Conservation (phyloP, 2,797 vertebrate genomes). For the Fratercula arctica region DNA sequence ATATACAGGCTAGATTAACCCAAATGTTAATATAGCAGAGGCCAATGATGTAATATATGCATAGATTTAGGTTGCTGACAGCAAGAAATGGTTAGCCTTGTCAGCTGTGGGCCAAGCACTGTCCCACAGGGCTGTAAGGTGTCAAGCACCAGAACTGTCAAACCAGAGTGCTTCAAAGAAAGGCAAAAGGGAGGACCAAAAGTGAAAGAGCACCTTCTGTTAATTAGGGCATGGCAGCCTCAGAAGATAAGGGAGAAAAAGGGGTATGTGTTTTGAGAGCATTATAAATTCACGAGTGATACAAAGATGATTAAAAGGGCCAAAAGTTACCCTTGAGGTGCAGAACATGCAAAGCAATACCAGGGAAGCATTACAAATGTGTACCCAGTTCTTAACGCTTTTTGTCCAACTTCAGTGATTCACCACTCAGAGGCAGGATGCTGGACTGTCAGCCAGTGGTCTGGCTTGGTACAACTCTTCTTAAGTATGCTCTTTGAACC, state of each 20-base stretch:
- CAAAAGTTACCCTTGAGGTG: not conserved
- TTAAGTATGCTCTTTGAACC: not conserved
- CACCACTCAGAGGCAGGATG: not conserved
- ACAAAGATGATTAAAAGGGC: not conserved
- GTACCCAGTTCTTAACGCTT: not conserved
- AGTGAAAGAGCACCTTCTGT: not conserved
- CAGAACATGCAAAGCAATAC: not conserved
- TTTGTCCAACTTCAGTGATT: not conserved
- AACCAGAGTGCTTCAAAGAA: not conserved
- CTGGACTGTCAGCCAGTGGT: not conserved
- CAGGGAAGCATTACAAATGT: not conserved
- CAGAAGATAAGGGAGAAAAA: not conserved
- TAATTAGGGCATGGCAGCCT: not conserved
- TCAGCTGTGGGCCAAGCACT: not conserved
- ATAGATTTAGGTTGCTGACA: not conserved
- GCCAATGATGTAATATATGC: not conserved
- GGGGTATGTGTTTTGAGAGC: not conserved
- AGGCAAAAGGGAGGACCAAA: not conserved
- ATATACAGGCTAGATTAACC: not conserved
- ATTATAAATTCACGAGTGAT: not conserved
- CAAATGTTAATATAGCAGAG: not conserved
- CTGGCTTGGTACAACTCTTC: not conserved
- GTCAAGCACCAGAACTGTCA: not conserved
- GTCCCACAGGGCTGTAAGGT: not conserved
- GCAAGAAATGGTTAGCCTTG: not conserved